Evolutionary conservation across 2,113 vertebrate species (phyloP), one percentile per base, ranked within the genome.

Genomic region (Promerops cafer): DNA sequence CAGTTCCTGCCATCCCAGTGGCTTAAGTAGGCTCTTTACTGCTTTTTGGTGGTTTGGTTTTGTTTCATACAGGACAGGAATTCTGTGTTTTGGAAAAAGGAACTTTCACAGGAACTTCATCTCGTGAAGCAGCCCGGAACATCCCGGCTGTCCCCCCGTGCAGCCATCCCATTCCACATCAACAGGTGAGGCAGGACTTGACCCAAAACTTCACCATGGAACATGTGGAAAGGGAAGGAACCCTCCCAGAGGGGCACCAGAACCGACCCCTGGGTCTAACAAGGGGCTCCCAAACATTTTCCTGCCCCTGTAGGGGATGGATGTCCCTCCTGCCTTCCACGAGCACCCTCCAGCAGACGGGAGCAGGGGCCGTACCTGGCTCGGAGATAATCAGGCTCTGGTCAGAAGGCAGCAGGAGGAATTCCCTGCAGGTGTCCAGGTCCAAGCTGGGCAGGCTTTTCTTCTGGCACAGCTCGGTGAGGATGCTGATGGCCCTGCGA

Each of bases 341-440:
- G 1, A 15, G 65, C 52, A 52, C 60, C 87, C 35, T 53, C 3
- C 15, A 3, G 53, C 87, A 26, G 35, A 1, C 16, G 2, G 87
- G 90, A 77, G 64, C 95, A 65, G 81, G 9, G 83, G 31, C 94
- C 27, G 64, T 98, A 98, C 98, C 98, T 98, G 97, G 96, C 90
- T 98, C 94, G 20, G 97, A 96, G 95, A 97, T 94, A 6, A 93
- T 94, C 78, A 97, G 96, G 90, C 94, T 97, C 79, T 95, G 97
- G 92, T 97, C 97, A 3, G 97, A 93, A 66, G 97, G 97, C 78
- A 97, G 81, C 65, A 96, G 95, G 56, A 97, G 94, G 83, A 98
- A 98, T 11, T 98, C 97, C 90, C 96, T 94, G 97, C 98, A 98
- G 74, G 90, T 95, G 77, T 97, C 97, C 95, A 95, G 89, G 82